Conservation (phyloP, 2,113 vertebrate species). For the Oenanthe melanoleuca region DNA sequence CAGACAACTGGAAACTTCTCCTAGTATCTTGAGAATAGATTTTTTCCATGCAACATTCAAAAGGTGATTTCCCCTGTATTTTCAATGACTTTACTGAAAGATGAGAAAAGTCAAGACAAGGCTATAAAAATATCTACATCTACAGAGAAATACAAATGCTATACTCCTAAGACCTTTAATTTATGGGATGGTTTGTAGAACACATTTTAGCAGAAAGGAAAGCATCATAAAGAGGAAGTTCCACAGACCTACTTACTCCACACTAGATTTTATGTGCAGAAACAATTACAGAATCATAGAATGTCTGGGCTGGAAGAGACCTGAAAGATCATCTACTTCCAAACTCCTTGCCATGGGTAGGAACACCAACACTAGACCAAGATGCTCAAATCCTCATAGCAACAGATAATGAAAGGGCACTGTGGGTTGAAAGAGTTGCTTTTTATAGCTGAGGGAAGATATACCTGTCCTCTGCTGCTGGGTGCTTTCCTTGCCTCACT, state of each 20-base stretch:
- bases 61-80: neutral
- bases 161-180: neutral
- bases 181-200: neutral
- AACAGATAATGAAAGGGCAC: neutral
- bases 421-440: neutral
- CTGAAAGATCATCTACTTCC: neutral
- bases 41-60: neutral
- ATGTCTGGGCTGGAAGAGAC: neutral
- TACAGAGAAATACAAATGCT: neutral
- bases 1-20: neutral
- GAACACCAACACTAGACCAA: neutral
- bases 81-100: neutral
- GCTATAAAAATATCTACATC: neutral
- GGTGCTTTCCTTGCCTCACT: neutral
- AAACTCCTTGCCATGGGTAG: neutral
- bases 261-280: fast-evolving
- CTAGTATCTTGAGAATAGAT: neutral
- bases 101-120: neutral
- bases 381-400: neutral
- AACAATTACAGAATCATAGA: neutral
- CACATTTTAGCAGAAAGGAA: neutral
- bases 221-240: neutral
- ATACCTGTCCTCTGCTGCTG: fast-evolving
- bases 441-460: neutral
- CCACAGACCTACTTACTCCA: neutral